Base-by-base conservation (phyloP, 2,888 invertebrate genomes). In the Xanthostigma xanthostigma region DNA sequence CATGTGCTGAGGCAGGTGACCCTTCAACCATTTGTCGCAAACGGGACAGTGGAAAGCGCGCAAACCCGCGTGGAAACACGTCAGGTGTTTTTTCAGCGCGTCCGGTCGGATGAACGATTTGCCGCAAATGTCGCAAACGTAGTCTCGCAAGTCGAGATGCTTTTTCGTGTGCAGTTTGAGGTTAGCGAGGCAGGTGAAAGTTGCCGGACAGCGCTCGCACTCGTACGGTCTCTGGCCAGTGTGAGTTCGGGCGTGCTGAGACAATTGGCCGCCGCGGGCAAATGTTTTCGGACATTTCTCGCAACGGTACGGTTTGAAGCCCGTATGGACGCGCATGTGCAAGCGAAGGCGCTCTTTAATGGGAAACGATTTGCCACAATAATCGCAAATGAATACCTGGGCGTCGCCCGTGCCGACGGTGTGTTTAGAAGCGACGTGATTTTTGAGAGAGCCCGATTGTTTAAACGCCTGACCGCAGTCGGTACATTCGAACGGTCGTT, bases 1-100 rank as follows among this genome's bases (percentile, higher is more conserved):
- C 79, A 90, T 79, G 61, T 90, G 90, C 58, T 86, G 85, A 13
- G 84, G 76, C 53, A 89, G 68, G 62, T 88, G 89, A 0, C 88
- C 87, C 60, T 86, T 87, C 52, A 89, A 75, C 42, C 76, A 76
- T 60, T 88, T 86, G 58, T 84, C 81, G 62, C 90, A 91, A 49
- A 90, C 76, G 2, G 80, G 77, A 64, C 90, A 91, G 54, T 83
- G 78, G 57, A 87, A 83, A 27, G 84, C 79, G 54, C 80, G 79
- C 2, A 79, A 69, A 49, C 85, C 85, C 35, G 74, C 77, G 58
- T 90, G 90, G 56, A 78, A 76, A 57, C 85, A 81, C 56, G 79
- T 78, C 34, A 88, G 70, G 62, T 90, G 90, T 52, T 86, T 79
- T 55, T 78, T 78, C 54, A 90, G 66, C 1, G 84, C 82, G 60